phyloP scores from a whole-genome alignment of 2,797 vertebrate genomes.

The Neosilurus mollespiculum region DNA sequence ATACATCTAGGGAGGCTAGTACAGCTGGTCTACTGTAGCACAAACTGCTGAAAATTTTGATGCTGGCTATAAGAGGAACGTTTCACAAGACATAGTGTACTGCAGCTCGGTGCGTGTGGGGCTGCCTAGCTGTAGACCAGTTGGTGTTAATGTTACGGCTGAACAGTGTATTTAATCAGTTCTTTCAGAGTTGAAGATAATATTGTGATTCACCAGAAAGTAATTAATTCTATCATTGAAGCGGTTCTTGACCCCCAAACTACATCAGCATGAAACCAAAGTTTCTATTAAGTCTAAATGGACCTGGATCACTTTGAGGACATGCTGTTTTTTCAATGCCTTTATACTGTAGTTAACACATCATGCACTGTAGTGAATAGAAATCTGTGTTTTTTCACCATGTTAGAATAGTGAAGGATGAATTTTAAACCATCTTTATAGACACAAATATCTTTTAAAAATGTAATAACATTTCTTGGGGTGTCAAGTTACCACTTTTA shows the following conservation, averaged over 20 bases:
- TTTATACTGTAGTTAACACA: background rate
- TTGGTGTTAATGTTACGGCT: too few relatives aligned
- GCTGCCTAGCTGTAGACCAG: too few relatives aligned
- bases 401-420: background rate
- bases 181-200: background rate
- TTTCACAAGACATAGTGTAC: too few relatives aligned
- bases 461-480: background rate
- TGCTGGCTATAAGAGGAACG: too few relatives aligned
- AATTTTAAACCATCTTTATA: background rate
- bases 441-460: background rate
- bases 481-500: background rate
- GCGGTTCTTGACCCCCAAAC: background rate
- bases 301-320: background rate
- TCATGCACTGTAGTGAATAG: background rate
- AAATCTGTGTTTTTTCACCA: background rate
- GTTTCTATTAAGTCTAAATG: background rate
- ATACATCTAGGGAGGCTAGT: too few relatives aligned
- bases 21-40: too few relatives aligned
- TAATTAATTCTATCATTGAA: background rate
- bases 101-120: too few relatives aligned
- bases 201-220: background rate
- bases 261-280: background rate
- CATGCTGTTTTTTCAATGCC: background rate
- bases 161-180: background rate
- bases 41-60: too few relatives aligned